Evolutionary conservation across 2,797 vertebrate genomes (phyloP), one percentile per base, ranked within the genome.

Genomic region (Lagocephalus sceleratus): DNA sequence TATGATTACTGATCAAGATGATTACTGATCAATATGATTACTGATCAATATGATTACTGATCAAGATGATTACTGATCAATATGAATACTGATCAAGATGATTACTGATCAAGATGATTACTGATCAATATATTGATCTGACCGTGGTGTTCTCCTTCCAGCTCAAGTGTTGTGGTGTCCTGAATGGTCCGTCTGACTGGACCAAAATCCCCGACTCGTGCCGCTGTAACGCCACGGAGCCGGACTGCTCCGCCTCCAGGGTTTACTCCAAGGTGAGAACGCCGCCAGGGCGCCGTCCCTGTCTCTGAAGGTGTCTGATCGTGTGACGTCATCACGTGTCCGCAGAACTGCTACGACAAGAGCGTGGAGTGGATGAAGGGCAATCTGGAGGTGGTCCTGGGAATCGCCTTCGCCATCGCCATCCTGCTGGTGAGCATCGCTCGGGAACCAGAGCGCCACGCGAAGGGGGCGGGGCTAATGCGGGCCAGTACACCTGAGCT

Each of bases 371-470:
- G 75, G 44, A 11, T 85, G 68, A 16, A 84, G 63, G 20, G 51
- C 0, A n/a, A 78, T 57, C 46, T 78, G 66, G 11, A 29, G 22
- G 23, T 88, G 5, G 82, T 75, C 11, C 19, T 88, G 39, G 88
- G 86, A 8, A 83, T 90, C 4, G 85, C 87, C 19, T 90, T 90
- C 1, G 84, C 67, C 39, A 69, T 89, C 1, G 88, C 87, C 8
- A 14, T 75, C 42, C 60, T 90, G 41, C 64, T 90, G 87, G 88
- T 90, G 20, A 75, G 76, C 6, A 1, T 26, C 46, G 3, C 41
- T 16, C 47, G 20, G 20, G 5, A 21, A 38, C 26, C 9, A 23
- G 20, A 19, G 40, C 38, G n/a, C 40, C 32, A 10, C 9, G 8
- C n/a, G n/a, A n/a, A n/a, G n/a, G n/a, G n/a, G n/a, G n/a, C n/a